A percentile compares a stretch with the other conserved stretches of the same genome.
Conservation (phyloP, 2,888 invertebrate genomes). For the Idaea aversata region DNA sequence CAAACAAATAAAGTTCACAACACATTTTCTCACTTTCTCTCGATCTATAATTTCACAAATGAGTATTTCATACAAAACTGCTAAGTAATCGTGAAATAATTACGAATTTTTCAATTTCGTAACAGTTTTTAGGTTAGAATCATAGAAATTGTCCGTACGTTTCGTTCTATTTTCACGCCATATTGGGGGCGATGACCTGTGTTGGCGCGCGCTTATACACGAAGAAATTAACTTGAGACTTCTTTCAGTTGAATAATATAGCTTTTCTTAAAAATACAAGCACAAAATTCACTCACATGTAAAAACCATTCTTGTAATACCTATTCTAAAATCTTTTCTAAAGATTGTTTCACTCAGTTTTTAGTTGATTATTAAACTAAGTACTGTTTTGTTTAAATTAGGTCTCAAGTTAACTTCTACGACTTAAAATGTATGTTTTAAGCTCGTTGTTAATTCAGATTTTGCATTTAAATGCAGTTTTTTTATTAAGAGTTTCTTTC, state of each 20-base stretch:
- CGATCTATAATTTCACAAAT: background rate
- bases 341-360: background rate
- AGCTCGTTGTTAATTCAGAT: constrained; percentile 42
- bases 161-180: constrained; percentile 76
- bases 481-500: constrained; percentile 30
- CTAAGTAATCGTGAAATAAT: constrained; percentile 12
- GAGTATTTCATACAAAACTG: background rate
- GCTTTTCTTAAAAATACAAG: background rate
- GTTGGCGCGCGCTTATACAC: constrained; percentile 45
- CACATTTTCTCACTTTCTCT: background rate
- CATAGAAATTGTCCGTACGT: constrained; percentile 72
- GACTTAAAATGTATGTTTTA: constrained; percentile 32
- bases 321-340: too few species aligned
- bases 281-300: too few species aligned
- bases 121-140: constrained; percentile 67
- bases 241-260: background rate
- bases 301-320: background rate
- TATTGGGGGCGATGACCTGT: constrained; percentile 67
- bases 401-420: background rate
- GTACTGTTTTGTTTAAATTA: background rate
- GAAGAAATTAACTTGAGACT: background rate
- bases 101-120: constrained; percentile 40
- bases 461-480: constrained; percentile 45
- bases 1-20: background rate
- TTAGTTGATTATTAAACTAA: background rate